A percentile compares a stretch with the other conserved stretches of the same genome.
Evolutionary conservation across 2,797 vertebrate genomes (phyloP).

Genomic region (Cercopithecus neglectus): DNA sequence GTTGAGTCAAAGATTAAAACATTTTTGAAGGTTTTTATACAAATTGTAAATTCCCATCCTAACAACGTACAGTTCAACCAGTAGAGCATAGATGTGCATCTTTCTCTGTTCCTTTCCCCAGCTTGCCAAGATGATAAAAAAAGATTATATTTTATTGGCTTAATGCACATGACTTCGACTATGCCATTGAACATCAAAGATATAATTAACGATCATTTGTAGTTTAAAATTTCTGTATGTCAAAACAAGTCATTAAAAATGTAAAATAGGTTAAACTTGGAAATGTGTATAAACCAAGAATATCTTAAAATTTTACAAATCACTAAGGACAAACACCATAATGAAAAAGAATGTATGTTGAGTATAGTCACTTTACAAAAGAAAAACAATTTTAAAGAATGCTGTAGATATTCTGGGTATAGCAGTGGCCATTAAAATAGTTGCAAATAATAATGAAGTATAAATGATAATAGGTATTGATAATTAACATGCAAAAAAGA

Average conservation of each 20-base stretch:
- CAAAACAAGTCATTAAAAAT: background rate
- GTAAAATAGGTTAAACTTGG: background rate
- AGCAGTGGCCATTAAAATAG: background rate
- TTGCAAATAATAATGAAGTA: background rate
- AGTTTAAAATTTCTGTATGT: background rate
- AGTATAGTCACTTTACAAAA: background rate
- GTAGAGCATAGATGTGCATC: background rate
- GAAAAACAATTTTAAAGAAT: background rate
- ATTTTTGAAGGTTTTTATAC: background rate
- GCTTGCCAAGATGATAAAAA: background rate
- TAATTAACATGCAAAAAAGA: background rate
- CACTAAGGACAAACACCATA: background rate
- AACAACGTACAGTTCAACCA: background rate
- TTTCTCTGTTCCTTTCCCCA: background rate
- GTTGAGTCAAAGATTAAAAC: background rate
- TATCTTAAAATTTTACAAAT: background rate
- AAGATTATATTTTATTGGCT: background rate
- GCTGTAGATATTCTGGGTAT: background rate
- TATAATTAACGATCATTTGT: background rate
- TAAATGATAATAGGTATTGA: background rate
- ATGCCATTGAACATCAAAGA: background rate
- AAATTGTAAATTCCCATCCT: background rate
- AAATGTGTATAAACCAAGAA: background rate
- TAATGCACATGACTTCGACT: background rate
- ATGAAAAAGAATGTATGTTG: background rate